These are phyloP conservation scores for Aplysina aerophoba DNA, from an alignment of 37 sponge, comb jelly and placozoan genomes.

Conservation along the genomic window DNA sequence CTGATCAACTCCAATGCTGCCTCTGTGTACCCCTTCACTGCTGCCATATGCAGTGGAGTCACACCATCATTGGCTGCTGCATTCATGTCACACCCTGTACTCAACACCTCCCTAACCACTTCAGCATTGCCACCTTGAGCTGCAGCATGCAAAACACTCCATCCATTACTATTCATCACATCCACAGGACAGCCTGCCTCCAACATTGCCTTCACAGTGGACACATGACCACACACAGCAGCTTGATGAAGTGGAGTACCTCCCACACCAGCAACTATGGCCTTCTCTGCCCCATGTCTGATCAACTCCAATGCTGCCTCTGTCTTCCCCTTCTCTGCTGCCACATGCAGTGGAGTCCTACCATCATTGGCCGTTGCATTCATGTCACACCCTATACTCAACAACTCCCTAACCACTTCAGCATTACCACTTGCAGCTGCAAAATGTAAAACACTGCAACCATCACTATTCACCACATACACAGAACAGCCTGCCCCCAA, in stretches of 20 bases:
- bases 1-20: constrained; percentile 17
- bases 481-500: too few species aligned
- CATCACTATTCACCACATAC: too few species aligned
- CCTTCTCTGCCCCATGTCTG: background rate
- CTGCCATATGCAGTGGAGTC: constrained; percentile 17
- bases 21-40: background rate
- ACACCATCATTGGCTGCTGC: background rate
- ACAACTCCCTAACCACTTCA: too few species aligned
- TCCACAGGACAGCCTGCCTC: background rate
- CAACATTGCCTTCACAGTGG: background rate
- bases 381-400: background rate
- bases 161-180: background rate
- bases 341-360: background rate
- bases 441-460: too few species aligned
- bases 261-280: background rate
- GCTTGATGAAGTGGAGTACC: constrained; percentile 26
- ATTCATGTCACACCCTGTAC: background rate
- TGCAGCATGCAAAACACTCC: background rate
- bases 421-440: too few species aligned
- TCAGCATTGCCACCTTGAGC: constrained; percentile 7
- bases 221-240: background rate
- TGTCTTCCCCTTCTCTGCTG: background rate
- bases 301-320: background rate
- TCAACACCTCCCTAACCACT: background rate
- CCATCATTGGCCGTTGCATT: background rate